Base-by-base conservation (phyloP, 1,140 invertebrate genomes). In the Bursaphelenchus mucronatus region DNA sequence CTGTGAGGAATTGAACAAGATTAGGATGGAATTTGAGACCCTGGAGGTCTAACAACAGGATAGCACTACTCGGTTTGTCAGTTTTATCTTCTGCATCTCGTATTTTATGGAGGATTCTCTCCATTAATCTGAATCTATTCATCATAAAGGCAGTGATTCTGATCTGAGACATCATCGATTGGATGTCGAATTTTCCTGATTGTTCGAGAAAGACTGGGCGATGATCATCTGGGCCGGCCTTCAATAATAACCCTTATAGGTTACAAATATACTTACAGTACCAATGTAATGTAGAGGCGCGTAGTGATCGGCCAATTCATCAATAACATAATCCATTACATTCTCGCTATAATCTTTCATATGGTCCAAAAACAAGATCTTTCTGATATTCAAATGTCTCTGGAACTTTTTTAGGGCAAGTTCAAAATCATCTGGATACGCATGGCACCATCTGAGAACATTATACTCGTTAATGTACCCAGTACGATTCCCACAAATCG, bases 71-170 rank as follows among this genome's bases (percentile, higher is more conserved):
- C 30, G 40, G 65, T 62, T 57, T 46, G 9, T 59, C 64, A 10
- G 50, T 62, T 45, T 21, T 52, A 2, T 46, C 17, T 56, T 72
- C 70, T 43, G 45, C 21, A 30, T 44, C 40, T 10, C 47, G 57
- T 45, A 72, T 71, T 15, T 49, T 49, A 0, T 49, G 21, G 21
- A 73, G 41, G 17, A 72, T 62, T 43, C 63, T 41, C 41, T 72
- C 70, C 70, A 72, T 73, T 43, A 59, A 13, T 3, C 70, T 58
- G 43, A 72, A 72, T n/a, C 70, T 46, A 40, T 67, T 72, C 43
- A 73, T 15, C 64, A 73, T 74, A 52, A 73, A 73, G 7, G 71
- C 45, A 4, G 50, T 56, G 1, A 54, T 46, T 5, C 72, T 59
- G 41, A 74, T 69, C 11, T 40, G 44, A 47, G 41, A 45, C 57